Percentiles rank a stretch among this genome's conserved stretches.
phyloP scores from a whole-genome alignment of 2,888 invertebrate species.

The Drosophila robusta region DNA sequence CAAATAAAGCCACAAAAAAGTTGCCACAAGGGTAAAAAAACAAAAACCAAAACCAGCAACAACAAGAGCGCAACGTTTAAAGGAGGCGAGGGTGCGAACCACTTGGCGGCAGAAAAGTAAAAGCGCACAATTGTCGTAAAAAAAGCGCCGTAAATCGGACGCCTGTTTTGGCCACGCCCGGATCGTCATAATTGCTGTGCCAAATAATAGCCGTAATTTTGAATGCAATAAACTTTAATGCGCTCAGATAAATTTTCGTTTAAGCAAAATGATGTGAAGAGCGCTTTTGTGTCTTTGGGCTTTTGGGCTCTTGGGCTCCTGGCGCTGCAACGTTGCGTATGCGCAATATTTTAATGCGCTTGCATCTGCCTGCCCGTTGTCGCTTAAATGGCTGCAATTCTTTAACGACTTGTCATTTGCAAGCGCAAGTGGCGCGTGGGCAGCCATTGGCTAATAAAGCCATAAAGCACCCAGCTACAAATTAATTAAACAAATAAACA shows the following conservation, averaged over 20 bases:
- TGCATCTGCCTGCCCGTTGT: constrained; percentile 55
- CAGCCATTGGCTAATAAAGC: constrained; percentile 63
- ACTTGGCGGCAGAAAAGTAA: constrained; percentile 36
- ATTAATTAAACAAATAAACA: constrained; percentile 74
- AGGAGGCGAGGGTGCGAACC: not conserved
- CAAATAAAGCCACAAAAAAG: constrained; percentile 49
- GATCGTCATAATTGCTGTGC: constrained; percentile 64
- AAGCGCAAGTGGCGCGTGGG: constrained; percentile 55
- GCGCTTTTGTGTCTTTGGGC: constrained; percentile 31
- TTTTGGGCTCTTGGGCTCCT: constrained; percentile 29
- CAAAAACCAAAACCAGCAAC: constrained; percentile 14
- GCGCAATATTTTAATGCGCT: constrained; percentile 66
- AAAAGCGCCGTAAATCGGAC: constrained; percentile 64
- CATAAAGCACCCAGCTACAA: constrained; percentile 66
- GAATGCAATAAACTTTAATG: constrained; percentile 73
- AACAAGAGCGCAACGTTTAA: constrained; percentile 35
- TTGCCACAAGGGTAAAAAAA: constrained; percentile 50
- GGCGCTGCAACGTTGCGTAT: constrained; percentile 63
- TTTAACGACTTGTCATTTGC: constrained; percentile 71
- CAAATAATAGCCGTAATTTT: constrained; percentile 74
- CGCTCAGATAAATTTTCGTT: constrained; percentile 77
- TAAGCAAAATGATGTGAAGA: constrained; percentile 59
- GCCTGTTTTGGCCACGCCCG: constrained; percentile 46
- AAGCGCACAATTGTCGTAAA: constrained; percentile 69
- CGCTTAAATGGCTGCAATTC: constrained; percentile 54